These are phyloP conservation scores for Gallinago solitaria DNA, from an alignment of 2,797 vertebrate species.

Conservation along the genomic window DNA sequence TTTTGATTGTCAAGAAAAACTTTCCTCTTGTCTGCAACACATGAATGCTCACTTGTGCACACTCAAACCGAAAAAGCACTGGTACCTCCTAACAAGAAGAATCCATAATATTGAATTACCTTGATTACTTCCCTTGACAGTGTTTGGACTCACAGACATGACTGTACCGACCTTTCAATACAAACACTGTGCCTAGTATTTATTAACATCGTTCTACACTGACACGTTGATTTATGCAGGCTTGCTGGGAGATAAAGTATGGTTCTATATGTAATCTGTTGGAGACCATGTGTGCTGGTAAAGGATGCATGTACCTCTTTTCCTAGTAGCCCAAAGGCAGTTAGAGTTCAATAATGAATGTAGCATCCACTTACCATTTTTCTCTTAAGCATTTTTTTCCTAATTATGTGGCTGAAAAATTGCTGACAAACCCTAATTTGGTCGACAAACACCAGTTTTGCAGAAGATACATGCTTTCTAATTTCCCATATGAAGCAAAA, in stretches of 20 bases:
- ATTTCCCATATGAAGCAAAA: not conserved
- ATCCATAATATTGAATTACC: not conserved
- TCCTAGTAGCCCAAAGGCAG: not conserved
- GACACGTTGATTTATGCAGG: not conserved
- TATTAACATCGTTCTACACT: not conserved
- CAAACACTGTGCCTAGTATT: not conserved
- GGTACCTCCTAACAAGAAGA: not conserved
- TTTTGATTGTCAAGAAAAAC: not conserved
- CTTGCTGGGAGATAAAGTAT: not conserved
- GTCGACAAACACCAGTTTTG: not conserved
- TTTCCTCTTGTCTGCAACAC: not conserved
- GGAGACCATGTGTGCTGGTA: not conserved
- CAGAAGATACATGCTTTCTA: not conserved
- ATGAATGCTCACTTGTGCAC: fast-evolving
- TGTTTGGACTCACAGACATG: not conserved
- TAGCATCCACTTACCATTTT: not conserved
- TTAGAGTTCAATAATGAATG: not conserved
- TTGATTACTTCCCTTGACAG: not conserved
- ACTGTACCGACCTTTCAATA: not conserved
- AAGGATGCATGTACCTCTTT: not conserved
- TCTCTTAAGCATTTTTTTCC: not conserved
- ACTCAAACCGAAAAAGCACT: not conserved
- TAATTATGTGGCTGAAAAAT: not conserved
- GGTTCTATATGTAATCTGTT: not conserved
- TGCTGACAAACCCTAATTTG: not conserved